phyloP scores from a whole-genome alignment of 2,888 invertebrate genomes.

The Plebejus anna region DNA sequence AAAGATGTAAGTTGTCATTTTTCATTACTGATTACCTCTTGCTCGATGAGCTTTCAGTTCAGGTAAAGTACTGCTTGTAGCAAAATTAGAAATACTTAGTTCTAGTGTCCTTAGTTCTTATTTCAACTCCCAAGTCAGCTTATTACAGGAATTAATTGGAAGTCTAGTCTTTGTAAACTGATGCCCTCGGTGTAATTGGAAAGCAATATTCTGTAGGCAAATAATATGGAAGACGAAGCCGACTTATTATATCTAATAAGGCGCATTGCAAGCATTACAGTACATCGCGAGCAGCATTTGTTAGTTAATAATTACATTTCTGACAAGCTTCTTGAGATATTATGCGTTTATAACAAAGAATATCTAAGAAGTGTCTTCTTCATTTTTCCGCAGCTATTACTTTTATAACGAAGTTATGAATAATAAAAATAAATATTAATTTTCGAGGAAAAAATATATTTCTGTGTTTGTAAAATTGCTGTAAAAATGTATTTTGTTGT shows the following conservation, averaged over 20 bases:
- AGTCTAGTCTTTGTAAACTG: background rate
- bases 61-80: background rate
- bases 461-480: too few relatives aligned
- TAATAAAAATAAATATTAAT: background rate
- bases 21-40: background rate
- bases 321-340: slow-evolving; percentile 1
- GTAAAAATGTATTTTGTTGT: too few relatives aligned
- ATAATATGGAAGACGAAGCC: background rate
- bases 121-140: background rate
- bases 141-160: background rate
- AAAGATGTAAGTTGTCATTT: slow-evolving; percentile 87
- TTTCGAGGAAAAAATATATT: too few relatives aligned
- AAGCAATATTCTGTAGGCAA: background rate
- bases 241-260: background rate
- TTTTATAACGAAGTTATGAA: background rate
- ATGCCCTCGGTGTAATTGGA: background rate
- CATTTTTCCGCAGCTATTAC: background rate
- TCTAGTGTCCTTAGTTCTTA: background rate
- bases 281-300: background rate
- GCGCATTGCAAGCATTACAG: background rate
- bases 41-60: background rate
- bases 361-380: background rate
- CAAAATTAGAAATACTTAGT: background rate
- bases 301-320: background rate
- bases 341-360: background rate